Conservation (phyloP, 2,113 vertebrate species). For the Xyliphius kryptos region DNA sequence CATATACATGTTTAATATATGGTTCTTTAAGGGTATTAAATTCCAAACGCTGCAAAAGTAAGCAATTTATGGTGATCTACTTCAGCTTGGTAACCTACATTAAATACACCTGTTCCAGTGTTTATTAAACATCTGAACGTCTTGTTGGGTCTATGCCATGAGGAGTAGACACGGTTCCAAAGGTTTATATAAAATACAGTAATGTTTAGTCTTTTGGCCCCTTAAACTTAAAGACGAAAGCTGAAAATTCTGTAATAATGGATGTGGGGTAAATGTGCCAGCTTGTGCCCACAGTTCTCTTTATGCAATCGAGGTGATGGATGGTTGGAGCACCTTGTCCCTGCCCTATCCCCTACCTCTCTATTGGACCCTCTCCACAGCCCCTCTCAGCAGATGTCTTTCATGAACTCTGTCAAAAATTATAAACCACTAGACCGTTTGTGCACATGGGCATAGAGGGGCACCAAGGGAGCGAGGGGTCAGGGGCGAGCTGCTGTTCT, state of each 20-base stretch:
- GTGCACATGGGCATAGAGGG: conserved; percentile 31
- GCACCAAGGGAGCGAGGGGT: conserved; percentile 17
- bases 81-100: too few species aligned
- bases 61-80: too few species aligned
- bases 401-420: conserved; percentile 78
- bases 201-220: background rate
- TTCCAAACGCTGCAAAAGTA: too few species aligned
- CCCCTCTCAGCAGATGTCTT: conserved; percentile 74
- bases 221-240: background rate
- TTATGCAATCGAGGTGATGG: conserved; percentile 56
- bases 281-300: conserved; percentile 27
- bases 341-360: conserved; percentile 46
- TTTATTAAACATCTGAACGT: too few species aligned
- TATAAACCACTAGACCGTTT: conserved; percentile 67
- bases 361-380: conserved; percentile 52
- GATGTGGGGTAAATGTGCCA: conserved; percentile 3
- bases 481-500: conserved; percentile 21
- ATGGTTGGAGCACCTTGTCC: conserved; percentile 43
- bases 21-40: too few species aligned
- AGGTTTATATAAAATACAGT: too few species aligned
- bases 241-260: background rate
- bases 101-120: too few species aligned
- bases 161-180: too few species aligned
- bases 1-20: too few species aligned
- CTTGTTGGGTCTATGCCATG: too few species aligned